These are phyloP conservation scores for Baryphthengus martii DNA, from an alignment of 2,113 vertebrate genomes.

Conservation along the genomic window DNA sequence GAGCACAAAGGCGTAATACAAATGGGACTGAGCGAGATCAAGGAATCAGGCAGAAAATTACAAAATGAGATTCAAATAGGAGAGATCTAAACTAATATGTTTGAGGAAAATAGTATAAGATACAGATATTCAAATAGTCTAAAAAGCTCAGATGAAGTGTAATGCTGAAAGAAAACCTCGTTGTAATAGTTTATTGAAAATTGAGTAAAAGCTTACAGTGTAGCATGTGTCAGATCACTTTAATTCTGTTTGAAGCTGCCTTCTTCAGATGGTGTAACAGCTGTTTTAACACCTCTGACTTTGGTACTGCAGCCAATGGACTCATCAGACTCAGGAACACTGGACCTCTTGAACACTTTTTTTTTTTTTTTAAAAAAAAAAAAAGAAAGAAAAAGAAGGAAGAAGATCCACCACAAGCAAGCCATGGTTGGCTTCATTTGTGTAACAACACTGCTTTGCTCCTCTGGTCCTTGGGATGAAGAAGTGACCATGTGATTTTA, in stretches of 20 bases:
- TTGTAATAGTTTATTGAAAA: neutral
- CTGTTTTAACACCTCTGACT: neutral
- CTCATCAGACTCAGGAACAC: neutral
- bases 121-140: neutral
- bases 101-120: slow-evolving; percentile 22
- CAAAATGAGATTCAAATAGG: slow-evolving; percentile 32
- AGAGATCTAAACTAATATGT: slow-evolving; percentile 41
- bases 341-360: neutral
- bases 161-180: neutral
- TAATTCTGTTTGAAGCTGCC: neutral
- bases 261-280: neutral
- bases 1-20: slow-evolving; percentile 40
- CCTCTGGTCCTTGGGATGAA: neutral
- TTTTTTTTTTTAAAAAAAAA: no score
- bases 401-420: neutral
- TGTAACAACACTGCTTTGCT: neutral
- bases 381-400: neutral
- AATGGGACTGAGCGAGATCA: slow-evolving; percentile 33
- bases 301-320: neutral
- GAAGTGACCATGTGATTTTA: neutral
- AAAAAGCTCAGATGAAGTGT: neutral
- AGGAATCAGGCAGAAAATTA: slow-evolving; percentile 45
- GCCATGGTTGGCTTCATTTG: neutral
- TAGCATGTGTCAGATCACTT: neutral
- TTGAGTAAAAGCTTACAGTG: neutral